Conservation (phyloP, 1,140 invertebrate species). For the Drosophila sechellia region DNA sequence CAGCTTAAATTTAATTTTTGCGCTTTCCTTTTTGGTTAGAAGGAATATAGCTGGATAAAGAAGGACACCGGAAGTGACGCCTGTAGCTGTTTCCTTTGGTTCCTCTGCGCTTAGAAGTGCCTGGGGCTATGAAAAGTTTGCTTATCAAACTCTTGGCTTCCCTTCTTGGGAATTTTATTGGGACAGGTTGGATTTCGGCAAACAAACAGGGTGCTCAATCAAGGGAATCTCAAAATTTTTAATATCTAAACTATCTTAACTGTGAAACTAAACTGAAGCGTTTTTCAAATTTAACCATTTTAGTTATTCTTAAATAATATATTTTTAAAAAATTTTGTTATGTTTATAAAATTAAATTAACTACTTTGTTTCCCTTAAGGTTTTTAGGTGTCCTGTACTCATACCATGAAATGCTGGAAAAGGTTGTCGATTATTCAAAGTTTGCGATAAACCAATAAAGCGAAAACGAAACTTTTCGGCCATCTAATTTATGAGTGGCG, state of each 20-base stretch:
- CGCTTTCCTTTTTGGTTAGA: conserved; percentile 38
- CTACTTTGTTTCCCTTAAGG: no score
- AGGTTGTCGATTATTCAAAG: conserved; percentile 44
- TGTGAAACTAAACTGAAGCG: no score
- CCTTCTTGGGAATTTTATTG: neutral
- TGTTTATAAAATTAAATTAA: neutral
- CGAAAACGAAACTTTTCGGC: conserved; percentile 19
- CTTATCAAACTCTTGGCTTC: conserved; percentile 17
- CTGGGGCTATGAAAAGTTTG: conserved; percentile 52
- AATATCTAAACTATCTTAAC: no score
- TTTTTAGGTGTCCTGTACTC: neutral
- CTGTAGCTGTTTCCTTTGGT: conserved; percentile 18
- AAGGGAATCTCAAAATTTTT: neutral
- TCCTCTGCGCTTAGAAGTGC: conserved; percentile 23
- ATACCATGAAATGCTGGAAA: neutral
- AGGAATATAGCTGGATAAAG: neutral
- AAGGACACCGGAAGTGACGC: conserved; percentile 20
- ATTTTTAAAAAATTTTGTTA: neutral
- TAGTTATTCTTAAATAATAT: no score
- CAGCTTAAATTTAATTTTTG: conserved; percentile 76
- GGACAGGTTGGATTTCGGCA: neutral
- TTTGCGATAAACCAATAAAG: conserved; percentile 42
- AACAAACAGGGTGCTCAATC: neutral
- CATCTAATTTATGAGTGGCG: conserved; percentile 26
- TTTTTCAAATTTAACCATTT: no score